Percentiles rank a stretch among this genome's conserved stretches.
Conservation (phyloP, 1,140 invertebrate species). For the Hestina assimilis region DNA sequence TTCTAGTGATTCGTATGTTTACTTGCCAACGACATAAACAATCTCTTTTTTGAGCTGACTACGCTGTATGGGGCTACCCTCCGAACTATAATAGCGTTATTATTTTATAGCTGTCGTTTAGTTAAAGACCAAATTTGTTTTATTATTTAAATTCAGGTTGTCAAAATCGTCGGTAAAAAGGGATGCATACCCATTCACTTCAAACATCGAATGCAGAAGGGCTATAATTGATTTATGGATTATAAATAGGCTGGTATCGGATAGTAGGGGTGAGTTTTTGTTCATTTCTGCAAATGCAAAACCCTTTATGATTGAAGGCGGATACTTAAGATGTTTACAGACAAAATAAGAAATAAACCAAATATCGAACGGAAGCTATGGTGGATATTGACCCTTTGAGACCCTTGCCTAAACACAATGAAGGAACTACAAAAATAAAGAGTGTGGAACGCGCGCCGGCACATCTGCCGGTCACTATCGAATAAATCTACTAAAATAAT, state of each 20-base stretch:
- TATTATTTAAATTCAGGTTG: no score
- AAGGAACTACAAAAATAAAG: slow-evolving; percentile 70
- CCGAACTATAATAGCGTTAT: no score
- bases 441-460: slow-evolving; percentile 54
- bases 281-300: slow-evolving; percentile 49
- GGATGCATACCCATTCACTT: slow-evolving; percentile 6
- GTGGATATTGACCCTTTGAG: slow-evolving; percentile 69
- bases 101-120: no score
- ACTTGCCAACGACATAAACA: no score
- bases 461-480: slow-evolving; percentile 75
- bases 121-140: no score
- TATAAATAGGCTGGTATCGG: slow-evolving; percentile 24
- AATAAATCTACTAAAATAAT: slow-evolving; percentile 78
- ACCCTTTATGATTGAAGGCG: slow-evolving; percentile 50
- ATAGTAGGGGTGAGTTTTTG: slow-evolving; percentile 26
- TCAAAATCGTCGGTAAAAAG: no score
- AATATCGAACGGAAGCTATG: slow-evolving; percentile 65
- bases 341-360: slow-evolving; percentile 62
- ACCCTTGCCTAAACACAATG: slow-evolving; percentile 65
- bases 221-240: slow-evolving; percentile 24
- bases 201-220: slow-evolving; percentile 11
- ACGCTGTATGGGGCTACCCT: no score
- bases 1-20: no score
- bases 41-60: no score
- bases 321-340: slow-evolving; percentile 63